A percentile compares a stretch with the other conserved stretches of the same genome.
Evolutionary conservation across 1,140 invertebrate species (phyloP).

Genomic region (Pseudoatta argentina): DNA sequence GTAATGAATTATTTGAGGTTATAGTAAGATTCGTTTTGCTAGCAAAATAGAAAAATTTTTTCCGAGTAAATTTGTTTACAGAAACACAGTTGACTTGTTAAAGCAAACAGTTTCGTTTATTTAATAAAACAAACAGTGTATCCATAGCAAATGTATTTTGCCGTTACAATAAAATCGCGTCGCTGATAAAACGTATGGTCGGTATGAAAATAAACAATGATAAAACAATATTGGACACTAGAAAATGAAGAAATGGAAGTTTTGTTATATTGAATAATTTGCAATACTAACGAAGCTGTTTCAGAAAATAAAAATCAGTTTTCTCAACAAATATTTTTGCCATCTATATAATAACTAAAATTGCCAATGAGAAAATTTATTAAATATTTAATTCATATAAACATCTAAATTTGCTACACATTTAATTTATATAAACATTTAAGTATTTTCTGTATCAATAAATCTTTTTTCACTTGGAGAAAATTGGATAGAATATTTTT

Average conservation of each 20-base stretch:
- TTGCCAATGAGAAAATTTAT: not conserved
- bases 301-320: not conserved
- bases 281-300: not conserved
- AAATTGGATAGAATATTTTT: not conserved
- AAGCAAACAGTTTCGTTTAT: not conserved
- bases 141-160: not conserved
- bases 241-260: not conserved
- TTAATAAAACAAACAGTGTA: not conserved
- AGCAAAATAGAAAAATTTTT: not conserved
- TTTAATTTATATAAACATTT: not conserved
- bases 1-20: not conserved
- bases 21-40: not conserved
- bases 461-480: not conserved
- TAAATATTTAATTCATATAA: not conserved
- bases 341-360: not conserved
- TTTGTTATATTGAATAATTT: not conserved
- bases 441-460: not conserved
- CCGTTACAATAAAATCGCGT: not conserved
- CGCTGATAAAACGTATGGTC: not conserved
- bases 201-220: not conserved
- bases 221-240: too few relatives aligned
- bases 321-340: conserved; percentile 8
- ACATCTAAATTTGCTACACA: too few relatives aligned
- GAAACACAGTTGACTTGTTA: not conserved
- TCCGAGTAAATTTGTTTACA: not conserved